Base-by-base conservation (phyloP, 2,113 vertebrate genomes). In the Irena cyanogastra region DNA sequence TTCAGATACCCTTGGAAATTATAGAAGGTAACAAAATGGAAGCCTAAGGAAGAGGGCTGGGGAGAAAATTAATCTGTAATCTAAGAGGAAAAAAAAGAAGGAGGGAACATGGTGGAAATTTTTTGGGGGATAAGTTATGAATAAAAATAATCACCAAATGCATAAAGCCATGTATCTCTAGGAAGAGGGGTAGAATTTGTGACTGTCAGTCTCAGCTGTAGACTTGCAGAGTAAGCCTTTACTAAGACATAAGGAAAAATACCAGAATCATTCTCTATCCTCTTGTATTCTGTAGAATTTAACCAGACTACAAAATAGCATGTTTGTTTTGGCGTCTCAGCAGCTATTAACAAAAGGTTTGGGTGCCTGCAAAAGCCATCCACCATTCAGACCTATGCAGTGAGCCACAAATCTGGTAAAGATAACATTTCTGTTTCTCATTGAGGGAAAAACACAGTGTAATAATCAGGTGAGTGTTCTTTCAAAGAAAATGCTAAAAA, bases 371-470 rank as follows among this genome's bases (percentile, higher is more conserved):
- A 94, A 94, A 96, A 94, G 20, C 30, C 26, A 90, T 92, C 53
- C 20, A 37, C 59, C 13, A 10, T 83, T 78, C 68, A 79, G 53
- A 53, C n/a, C 50, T 44, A 28, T 10, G 13, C 75, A 95, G 94
- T 59, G 50, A 96, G 30, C 35, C 49, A 83, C 78, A 96, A 95
- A 84, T 42, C 79, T 87, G 72, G 61, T 70, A 90, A 93, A 83
- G 60, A 89, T 33, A 96, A 95, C 68, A 79, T 49, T 95, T 74
- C 88, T 94, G 28, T 75, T 92, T 82, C 75, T 93, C 61, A 90
- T 35, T 47, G 83, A 83, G 39, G 10, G 52, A 86, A 89, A 61
- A 95, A 35, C 37, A 53, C 9, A 9, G n/a, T 49, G 54, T 39
- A 87, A 74, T 47, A 79, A 69, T 75, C 94, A 96, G 89, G 59